Evolutionary conservation across 2,888 invertebrate species (phyloP).

Genomic region (Eristalis tenax): DNA sequence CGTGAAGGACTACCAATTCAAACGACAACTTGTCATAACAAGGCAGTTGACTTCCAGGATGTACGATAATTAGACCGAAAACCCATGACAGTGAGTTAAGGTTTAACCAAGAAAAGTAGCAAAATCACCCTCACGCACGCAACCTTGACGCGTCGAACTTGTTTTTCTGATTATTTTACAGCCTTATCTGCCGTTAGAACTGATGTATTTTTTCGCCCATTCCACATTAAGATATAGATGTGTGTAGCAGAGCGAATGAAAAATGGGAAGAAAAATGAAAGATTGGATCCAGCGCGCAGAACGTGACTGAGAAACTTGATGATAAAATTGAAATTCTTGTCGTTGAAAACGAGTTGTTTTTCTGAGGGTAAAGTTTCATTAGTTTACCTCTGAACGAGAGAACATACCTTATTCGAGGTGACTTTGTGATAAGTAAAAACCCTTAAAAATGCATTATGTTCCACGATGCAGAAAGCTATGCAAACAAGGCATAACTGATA

Average conservation of each 20-base stretch:
- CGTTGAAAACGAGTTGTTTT: background rate
- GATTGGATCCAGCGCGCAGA: background rate
- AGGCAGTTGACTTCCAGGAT: background rate
- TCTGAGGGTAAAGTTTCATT: background rate
- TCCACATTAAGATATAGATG: background rate
- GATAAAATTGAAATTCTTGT: slow-evolving; percentile 11
- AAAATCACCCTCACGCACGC: background rate
- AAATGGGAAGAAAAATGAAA: background rate
- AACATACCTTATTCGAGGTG: background rate
- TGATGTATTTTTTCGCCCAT: background rate
- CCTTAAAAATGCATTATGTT: background rate
- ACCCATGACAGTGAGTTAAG: background rate
- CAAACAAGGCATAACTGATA: background rate
- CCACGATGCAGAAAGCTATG: background rate
- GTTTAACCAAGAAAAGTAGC: background rate
- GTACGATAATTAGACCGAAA: background rate
- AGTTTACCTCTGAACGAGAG: background rate
- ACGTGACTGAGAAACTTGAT: slow-evolving; percentile 12
- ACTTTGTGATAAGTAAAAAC: background rate
- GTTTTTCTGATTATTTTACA: background rate
- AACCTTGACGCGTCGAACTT: background rate
- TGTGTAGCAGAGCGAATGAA: background rate
- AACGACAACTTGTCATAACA: background rate
- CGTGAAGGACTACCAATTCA: background rate
- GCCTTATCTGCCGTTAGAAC: background rate